phyloP scores from a whole-genome alignment of 1,140 invertebrate genomes.

The Wasmannia auropunctata region DNA sequence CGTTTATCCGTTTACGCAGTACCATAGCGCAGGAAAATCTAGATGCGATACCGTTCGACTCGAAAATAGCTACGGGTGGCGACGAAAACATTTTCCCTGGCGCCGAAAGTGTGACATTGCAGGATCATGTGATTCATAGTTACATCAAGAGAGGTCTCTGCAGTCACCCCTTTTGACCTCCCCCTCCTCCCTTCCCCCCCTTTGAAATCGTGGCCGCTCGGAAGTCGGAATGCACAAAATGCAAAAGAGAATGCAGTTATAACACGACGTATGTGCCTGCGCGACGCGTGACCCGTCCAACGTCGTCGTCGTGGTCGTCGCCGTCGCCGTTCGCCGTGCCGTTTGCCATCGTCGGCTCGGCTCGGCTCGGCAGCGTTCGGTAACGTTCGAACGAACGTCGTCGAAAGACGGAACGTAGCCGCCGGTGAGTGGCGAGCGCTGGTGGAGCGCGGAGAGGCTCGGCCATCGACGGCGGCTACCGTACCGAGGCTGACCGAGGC shows the following conservation, averaged over 20 bases:
- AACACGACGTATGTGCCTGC: conserved; percentile 59
- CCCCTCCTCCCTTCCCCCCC: too few relatives aligned
- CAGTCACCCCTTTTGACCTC: too few relatives aligned
- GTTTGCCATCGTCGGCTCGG: background rate
- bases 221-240: background rate
- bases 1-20: background rate
- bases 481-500: background rate
- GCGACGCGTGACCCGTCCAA: conserved; percentile 56
- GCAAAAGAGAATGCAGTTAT: background rate
- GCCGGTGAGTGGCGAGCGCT: background rate
- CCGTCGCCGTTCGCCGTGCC: conserved; percentile 33
- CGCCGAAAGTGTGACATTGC: too few relatives aligned
- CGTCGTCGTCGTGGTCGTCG: conserved; percentile 32
- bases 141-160: too few relatives aligned
- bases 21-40: background rate
- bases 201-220: too few relatives aligned
- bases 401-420: too few relatives aligned
- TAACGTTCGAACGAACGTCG: background rate
- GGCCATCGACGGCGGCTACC: background rate
- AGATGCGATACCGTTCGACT: background rate
- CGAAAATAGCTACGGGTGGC: too few relatives aligned
- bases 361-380: conserved; percentile 6
- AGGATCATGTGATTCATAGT: too few relatives aligned
- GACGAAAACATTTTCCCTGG: too few relatives aligned
- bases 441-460: too few relatives aligned